Evolutionary conservation across 1,140 invertebrate species (phyloP).

Genomic region (Bombus breviceps): DNA sequence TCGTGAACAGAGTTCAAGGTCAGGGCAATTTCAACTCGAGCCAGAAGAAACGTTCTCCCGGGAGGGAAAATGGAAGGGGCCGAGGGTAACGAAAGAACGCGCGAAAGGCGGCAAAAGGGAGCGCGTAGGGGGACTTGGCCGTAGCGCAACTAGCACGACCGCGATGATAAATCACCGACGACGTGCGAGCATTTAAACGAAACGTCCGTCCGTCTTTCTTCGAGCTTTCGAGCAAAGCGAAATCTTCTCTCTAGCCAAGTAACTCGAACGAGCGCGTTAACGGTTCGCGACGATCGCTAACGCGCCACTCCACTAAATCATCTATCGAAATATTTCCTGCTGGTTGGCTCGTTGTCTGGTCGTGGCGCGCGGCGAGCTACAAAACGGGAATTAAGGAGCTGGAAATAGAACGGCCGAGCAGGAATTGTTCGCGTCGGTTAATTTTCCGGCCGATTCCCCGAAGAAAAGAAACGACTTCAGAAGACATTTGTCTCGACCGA

Average conservation of each 20-base stretch:
- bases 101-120: not conserved
- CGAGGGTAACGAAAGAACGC: not conserved
- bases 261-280: not conserved
- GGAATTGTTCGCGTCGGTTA: not conserved
- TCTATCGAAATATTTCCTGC: not conserved
- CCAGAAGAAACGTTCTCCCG: constrained; percentile 15
- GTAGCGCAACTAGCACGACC: constrained; percentile 62
- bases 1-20: constrained; percentile 41
- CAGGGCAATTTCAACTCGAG: constrained; percentile 34
- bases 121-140: constrained; percentile 51
- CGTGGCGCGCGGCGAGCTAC: too few species aligned
- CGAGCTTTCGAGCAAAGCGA: constrained; percentile 63
- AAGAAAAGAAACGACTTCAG: constrained; percentile 49
- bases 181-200: constrained; percentile 74
- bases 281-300: constrained; percentile 1
- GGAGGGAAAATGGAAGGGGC: not conserved
- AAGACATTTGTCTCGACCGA: constrained; percentile 59
- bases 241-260: constrained; percentile 36
- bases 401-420: too few species aligned
- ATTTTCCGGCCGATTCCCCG: constrained; percentile 32
- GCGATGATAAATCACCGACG: constrained; percentile 73
- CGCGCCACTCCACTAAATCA: not conserved
- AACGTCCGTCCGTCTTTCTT: constrained; percentile 58
- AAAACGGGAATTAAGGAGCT: too few species aligned
- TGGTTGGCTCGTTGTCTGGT: too few species aligned